Evolutionary conservation across 2,113 vertebrate genomes (phyloP).

Genomic region (Psophia crepitans): DNA sequence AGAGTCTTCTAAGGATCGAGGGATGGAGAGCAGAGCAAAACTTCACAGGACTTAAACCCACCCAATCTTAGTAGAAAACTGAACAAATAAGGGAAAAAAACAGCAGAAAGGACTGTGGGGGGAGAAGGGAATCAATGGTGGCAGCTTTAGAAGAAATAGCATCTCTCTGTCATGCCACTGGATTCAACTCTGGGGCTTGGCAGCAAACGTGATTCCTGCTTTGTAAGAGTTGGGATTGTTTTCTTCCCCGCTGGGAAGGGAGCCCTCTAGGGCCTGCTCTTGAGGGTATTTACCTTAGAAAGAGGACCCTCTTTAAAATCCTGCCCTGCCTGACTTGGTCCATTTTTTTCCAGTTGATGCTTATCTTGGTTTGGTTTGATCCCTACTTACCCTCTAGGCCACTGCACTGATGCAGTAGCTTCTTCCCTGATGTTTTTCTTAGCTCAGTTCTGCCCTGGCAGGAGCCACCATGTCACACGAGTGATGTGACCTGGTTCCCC

Average conservation of each 20-base stretch:
- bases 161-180: neutral
- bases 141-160: neutral
- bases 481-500: neutral
- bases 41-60: neutral
- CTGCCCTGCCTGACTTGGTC: neutral
- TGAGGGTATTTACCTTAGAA: neutral
- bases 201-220: neutral
- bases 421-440: neutral
- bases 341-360: neutral
- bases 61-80: neutral
- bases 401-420: neutral
- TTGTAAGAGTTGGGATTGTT: neutral
- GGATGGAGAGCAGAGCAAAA: neutral
- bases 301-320: neutral
- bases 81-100: neutral
- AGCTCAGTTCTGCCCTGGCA: neutral
- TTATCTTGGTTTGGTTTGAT: neutral
- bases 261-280: neutral
- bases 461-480: neutral
- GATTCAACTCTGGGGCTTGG: neutral
- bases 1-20: neutral
- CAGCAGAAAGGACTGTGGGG: neutral
- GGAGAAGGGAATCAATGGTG: neutral
- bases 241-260: neutral
- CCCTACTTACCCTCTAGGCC: neutral